Evolutionary conservation across 2,888 invertebrate genomes (phyloP).

Genomic region (Periphyllus acericola): DNA sequence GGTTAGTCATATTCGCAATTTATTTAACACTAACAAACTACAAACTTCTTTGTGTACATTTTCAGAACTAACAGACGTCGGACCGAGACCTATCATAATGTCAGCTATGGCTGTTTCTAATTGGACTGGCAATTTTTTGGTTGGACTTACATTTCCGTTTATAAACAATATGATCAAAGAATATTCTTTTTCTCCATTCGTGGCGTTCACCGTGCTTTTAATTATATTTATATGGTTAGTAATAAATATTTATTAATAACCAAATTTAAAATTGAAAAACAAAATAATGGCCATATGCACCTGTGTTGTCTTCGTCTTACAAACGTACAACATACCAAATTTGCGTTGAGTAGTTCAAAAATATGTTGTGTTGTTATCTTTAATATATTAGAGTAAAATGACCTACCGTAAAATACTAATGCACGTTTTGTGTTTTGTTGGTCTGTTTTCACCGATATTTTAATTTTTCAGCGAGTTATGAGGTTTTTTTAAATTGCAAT

Average conservation of each 20-base stretch:
- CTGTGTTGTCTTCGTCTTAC: too few relatives aligned
- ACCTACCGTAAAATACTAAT: too few relatives aligned
- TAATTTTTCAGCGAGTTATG: too few relatives aligned
- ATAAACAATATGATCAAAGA: slow-evolving; percentile 20
- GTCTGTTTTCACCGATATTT: too few relatives aligned
- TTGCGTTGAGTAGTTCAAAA: too few relatives aligned
- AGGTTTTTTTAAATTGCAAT: too few relatives aligned
- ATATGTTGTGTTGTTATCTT: too few relatives aligned
- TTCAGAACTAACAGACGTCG: slow-evolving; percentile 83
- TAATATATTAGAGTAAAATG: too few relatives aligned
- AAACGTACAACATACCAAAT: too few relatives aligned
- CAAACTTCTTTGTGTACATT: not conserved
- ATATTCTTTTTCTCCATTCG: slow-evolving; percentile 44
- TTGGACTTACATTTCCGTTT: slow-evolving; percentile 70
- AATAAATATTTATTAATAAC: not conserved
- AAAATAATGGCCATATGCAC: too few relatives aligned
- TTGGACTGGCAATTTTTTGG: slow-evolving; percentile 88
- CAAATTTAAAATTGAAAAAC: too few relatives aligned
- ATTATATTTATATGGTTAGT: slow-evolving; percentile 54
- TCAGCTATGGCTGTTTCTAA: slow-evolving; percentile 86
- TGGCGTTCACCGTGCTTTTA: slow-evolving; percentile 2
- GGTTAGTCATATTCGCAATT: slow-evolving; percentile 68
- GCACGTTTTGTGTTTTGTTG: too few relatives aligned
- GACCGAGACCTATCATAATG: slow-evolving; percentile 86
- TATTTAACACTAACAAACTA: slow-evolving; percentile 1